Conservation (phyloP, 1,140 invertebrate species). For the Helicorthomorpha holstii region DNA sequence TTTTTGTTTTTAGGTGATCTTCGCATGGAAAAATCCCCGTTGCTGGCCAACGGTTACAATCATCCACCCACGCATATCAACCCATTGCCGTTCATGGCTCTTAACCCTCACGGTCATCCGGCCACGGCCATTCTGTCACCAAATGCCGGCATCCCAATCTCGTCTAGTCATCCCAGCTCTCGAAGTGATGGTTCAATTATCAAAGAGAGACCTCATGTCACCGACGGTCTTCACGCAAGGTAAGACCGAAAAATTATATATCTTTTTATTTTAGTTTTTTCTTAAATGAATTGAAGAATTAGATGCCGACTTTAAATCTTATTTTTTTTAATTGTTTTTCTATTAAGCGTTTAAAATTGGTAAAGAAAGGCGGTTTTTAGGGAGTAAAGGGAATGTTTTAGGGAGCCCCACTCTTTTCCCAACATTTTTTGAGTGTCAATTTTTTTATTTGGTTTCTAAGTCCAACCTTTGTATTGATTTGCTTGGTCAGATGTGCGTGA, state of each 20-base stretch:
- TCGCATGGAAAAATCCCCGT: constrained; percentile 72
- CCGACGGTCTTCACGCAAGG: constrained; percentile 59
- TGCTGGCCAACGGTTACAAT: constrained; percentile 84
- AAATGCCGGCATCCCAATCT: constrained; percentile 51
- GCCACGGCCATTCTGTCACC: constrained; percentile 55
- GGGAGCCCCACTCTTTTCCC: too few relatives aligned
- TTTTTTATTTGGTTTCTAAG: too few relatives aligned
- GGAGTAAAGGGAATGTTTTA: too few relatives aligned
- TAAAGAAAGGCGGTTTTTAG: too few relatives aligned
- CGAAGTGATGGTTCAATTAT: constrained; percentile 50
- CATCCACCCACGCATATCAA: constrained; percentile 66
- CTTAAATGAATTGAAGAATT: too few relatives aligned
- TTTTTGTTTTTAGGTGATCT: constrained; percentile 40
- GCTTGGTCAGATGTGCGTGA: too few relatives aligned
- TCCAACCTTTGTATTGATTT: too few relatives aligned
- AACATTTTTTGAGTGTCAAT: too few relatives aligned
- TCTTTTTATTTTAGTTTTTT: constrained; percentile 7
- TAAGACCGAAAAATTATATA: constrained; percentile 29
- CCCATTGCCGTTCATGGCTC: constrained; percentile 47
- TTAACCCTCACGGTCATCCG: constrained; percentile 28
- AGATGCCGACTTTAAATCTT: too few relatives aligned
- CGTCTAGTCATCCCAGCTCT: constrained; percentile 31
- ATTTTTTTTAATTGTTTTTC: constrained; percentile 4
- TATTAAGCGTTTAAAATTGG: too few relatives aligned
- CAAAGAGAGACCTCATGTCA: constrained; percentile 51